Base-by-base conservation (phyloP, 2,113 vertebrate species). In the Lathamus discolor region DNA sequence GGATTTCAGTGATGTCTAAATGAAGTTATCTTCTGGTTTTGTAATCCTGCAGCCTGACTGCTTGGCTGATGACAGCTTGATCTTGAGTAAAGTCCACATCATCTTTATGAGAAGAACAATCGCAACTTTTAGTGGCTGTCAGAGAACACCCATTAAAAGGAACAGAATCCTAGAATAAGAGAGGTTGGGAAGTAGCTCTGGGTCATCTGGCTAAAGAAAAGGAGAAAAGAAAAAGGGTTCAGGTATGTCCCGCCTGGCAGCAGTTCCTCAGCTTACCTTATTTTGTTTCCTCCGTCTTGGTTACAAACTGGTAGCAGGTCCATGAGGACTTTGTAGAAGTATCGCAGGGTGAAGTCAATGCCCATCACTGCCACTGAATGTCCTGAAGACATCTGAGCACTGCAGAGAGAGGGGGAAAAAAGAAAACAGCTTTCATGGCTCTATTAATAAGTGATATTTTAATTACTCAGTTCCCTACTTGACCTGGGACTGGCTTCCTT, bases 301-400 rank as follows among this genome's bases (percentile, higher is more conserved):
- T 99, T 99, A 96, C 99, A 99, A 72, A 99, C 98, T 51, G 99
- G 99, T 70, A 99, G 93, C 64, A 99, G 97, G 94, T 99, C 99
- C 97, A 99, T 98, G 23, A 99, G 98, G 51, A 99, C 99, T 95
- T 99, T 99, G 96, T 99, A 99, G 98, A 99, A 99, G 97, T 99
- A 99, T 20, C 99, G 97, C 10, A 99, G 98, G 6, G 99, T 99
- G 96, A 99, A 99, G 97, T 99, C 99, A 4, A 99, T 99, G 78
- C 99, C 99, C 99, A 99, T 99, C 55, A 99, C 99, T 7, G 99
- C 99, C 57, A 99, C 98, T 0, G 99, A 99, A 64, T 99, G 99
- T 41, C 99, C 99, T 35, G 99, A 92, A 70, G 99, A 99, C 97
- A 99, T 98, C 97, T 99, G 98, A 13, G 98, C 95, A 44, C 99